These are phyloP conservation scores for Anguilla pacifica DNA, from an alignment of 2,797 vertebrate species.

Conservation along the genomic window DNA sequence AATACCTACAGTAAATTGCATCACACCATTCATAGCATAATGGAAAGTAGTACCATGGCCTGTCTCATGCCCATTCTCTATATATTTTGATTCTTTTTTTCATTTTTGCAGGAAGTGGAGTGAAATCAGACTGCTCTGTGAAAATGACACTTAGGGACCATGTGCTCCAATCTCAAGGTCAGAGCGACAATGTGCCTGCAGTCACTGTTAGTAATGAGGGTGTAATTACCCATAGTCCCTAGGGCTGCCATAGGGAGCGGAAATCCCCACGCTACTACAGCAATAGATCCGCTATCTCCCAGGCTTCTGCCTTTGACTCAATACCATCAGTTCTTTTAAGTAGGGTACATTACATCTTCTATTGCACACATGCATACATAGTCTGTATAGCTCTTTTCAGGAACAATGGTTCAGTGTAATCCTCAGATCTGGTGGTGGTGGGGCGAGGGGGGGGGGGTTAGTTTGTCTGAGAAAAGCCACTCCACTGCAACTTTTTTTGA, in stretches of 20 bases:
- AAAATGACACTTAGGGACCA: conserved; percentile 1
- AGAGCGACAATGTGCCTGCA: conserved; percentile 18
- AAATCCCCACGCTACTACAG: conserved; percentile 55
- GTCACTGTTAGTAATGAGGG: conserved; percentile 27
- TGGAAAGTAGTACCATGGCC: neutral
- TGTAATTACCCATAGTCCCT: conserved; percentile 53
- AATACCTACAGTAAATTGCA: neutral
- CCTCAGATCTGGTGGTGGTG: conserved; percentile 2
- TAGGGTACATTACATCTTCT: conserved; percentile 56
- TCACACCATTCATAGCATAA: neutral
- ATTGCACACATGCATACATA: conserved; percentile 57
- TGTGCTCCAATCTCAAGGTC: conserved; percentile 27
- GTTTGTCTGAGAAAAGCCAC: neutral
- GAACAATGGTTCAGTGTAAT: conserved; percentile 21
- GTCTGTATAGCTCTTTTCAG: conserved; percentile 46
- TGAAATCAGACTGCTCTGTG: conserved; percentile 13
- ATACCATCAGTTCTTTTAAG: conserved; percentile 52
- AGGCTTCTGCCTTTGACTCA: conserved; percentile 52
- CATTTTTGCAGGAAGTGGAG: conserved; percentile 8
- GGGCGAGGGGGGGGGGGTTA: neutral
- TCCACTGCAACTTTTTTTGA: neutral
- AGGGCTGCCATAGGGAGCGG: conserved; percentile 53
- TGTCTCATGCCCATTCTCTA: neutral
- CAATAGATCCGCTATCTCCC: conserved; percentile 49
- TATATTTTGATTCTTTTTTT: neutral